Percentiles rank a stretch among this genome's conserved stretches.
Conservation (phyloP, 2,797 vertebrate genomes). For the Lepilemur septentrionalis region DNA sequence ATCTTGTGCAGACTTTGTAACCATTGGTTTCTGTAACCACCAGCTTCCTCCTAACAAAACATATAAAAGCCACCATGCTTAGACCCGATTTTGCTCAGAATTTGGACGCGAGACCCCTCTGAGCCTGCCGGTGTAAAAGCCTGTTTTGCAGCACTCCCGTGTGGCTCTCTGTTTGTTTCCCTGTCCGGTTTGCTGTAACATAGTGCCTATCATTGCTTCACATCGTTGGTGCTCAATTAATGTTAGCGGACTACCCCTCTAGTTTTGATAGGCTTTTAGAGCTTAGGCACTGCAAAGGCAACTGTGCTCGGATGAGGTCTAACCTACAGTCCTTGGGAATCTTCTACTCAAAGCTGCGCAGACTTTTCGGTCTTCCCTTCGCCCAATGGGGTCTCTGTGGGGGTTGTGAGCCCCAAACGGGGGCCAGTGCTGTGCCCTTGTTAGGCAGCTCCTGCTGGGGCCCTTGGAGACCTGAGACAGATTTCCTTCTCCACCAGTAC, state of each 20-base stretch:
- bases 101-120: too few species aligned
- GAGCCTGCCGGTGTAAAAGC: too few species aligned
- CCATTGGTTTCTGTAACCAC: too few species aligned
- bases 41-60: too few species aligned
- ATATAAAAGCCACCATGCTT: too few species aligned
- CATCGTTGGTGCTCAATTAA: fast-evolving
- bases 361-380: background rate
- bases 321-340: background rate
- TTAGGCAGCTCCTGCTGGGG: background rate
- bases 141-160: too few species aligned
- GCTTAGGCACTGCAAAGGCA: background rate
- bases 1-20: too few species aligned
- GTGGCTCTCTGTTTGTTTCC: too few species aligned
- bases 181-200: too few species aligned
- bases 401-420: background rate
- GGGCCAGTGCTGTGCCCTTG: background rate
- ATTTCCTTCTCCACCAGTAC: too few species aligned
- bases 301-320: background rate
- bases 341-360: background rate
- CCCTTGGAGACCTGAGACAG: background rate
- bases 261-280: background rate
- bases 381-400: fast-evolving
- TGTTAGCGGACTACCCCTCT: too few species aligned
- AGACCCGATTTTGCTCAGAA: too few species aligned
- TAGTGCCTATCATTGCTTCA: background rate